These are phyloP conservation scores for Sinella curviseta DNA, from an alignment of 1,140 invertebrate genomes.

Conservation along the genomic window DNA sequence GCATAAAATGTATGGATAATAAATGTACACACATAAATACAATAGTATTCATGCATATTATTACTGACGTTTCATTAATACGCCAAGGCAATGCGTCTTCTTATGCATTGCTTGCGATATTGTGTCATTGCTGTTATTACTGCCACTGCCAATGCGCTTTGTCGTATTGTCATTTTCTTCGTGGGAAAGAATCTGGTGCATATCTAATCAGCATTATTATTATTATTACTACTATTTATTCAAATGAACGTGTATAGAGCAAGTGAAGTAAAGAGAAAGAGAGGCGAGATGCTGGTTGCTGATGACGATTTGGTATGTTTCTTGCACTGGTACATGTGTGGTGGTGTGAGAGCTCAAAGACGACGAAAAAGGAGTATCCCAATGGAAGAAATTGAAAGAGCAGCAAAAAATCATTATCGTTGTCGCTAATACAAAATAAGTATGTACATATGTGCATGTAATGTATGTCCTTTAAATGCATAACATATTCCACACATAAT, in stretches of 20 bases:
- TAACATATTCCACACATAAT: too few species aligned
- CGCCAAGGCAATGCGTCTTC: too few species aligned
- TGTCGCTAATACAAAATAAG: too few species aligned
- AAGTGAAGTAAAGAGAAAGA: background rate
- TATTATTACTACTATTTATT: background rate
- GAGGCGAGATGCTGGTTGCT: too few species aligned
- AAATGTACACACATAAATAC: background rate
- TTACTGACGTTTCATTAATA: background rate
- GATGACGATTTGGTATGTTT: too few species aligned
- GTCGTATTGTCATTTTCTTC: background rate
- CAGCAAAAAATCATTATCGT: background rate
- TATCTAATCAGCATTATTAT: background rate
- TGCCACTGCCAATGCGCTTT: too few species aligned
- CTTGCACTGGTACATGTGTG: too few species aligned
- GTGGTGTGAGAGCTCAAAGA: too few species aligned
- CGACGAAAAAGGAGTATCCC: background rate
- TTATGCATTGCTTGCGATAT: too few species aligned
- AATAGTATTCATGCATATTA: background rate
- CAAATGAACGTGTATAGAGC: background rate
- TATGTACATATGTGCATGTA: too few species aligned
- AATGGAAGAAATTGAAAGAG: background rate
- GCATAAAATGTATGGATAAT: background rate
- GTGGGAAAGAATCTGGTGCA: slow-evolving; percentile 20
- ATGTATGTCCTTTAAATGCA: too few species aligned
- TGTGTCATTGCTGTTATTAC: too few species aligned